Percentiles rank a stretch among this genome's conserved stretches.
Evolutionary conservation across 1,140 invertebrate genomes (phyloP).

Genomic region (Pachypeltis micranthus): DNA sequence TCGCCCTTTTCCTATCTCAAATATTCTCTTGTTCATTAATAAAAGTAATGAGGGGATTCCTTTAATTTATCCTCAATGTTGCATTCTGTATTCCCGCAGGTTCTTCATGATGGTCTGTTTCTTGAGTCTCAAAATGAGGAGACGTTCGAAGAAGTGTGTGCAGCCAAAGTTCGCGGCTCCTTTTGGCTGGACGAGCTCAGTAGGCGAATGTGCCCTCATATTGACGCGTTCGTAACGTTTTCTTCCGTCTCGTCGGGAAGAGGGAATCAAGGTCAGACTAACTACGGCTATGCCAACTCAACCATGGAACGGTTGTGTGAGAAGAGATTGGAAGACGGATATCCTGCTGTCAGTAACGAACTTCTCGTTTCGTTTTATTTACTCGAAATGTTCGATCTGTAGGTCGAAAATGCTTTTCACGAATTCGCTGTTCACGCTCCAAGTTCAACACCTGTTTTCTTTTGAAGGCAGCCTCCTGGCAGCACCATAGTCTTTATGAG

Average conservation of each 20-base stretch:
- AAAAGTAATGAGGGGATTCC: too few relatives aligned
- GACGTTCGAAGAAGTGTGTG: constrained; percentile 60
- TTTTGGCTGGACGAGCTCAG: constrained; percentile 62
- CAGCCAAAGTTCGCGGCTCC: constrained; percentile 68
- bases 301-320: constrained; percentile 92
- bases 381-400: too few relatives aligned
- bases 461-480: too few relatives aligned
- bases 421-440: too few relatives aligned
- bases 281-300: constrained; percentile 93
- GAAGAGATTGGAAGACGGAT: constrained; percentile 60
- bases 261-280: constrained; percentile 88
- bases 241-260: constrained; percentile 89
- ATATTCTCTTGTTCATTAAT: too few relatives aligned
- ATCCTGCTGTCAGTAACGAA: constrained; percentile 55
- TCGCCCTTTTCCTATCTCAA: constrained; percentile 40
- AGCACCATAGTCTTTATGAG: too few relatives aligned
- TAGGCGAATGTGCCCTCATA: constrained; percentile 55
- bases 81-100: constrained; percentile 32
- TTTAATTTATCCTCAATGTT: too few relatives aligned
- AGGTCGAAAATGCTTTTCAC: too few relatives aligned
- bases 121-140: constrained; percentile 76
- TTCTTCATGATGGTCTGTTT: constrained; percentile 70
- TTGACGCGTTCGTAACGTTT: constrained; percentile 88
- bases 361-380: too few relatives aligned
- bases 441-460: too few relatives aligned